Base-by-base conservation (phyloP, 2,888 invertebrate genomes). In the Cephus nigrinus region DNA sequence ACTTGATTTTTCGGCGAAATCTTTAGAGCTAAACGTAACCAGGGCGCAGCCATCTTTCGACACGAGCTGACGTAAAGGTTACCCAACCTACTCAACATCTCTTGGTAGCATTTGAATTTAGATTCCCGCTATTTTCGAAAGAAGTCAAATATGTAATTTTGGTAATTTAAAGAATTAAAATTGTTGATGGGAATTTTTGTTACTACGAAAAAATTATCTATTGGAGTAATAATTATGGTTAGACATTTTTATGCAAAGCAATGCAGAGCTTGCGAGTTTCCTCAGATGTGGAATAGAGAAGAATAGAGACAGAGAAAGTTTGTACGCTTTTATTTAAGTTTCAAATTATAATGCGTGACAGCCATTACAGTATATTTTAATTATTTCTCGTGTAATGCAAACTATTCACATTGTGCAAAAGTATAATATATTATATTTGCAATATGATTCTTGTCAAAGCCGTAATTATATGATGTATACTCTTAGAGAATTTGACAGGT, bases 31-130 rank as follows among this genome's bases (percentile, higher is more conserved):
- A 83, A 36, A 73, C 85, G 86, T 12, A 83, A 81, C 80, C 86
- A 82, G 75, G 83, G 79, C 32, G 80, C 81, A 69, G 88, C 88
- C 90, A 90, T 90, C 74, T 86, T 89, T 83, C 73, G 68, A 35
- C 76, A 73, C 76, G 72, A 55, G 15, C 34, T 75, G 72, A 72
- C 68, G 23, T 30, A 73, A 69, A 79, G 77, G 73, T 79, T 80
- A 75, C 55, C 40, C 80, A 71, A 36, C 77, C 79, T 80, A 75
- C 55, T 35, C 80, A 71, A 36, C 77, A 77, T 78, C 68, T 79
- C 71, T 79, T 76, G 69, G 75, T 77, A 33, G 34, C 71, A 11
- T 77, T 81, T 74, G 73, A 77, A 76, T 34, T 72, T 4, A 74
- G n/a, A 74, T 71, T 71, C 71, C 71, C 32, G 55, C 55, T 9